These are phyloP conservation scores for Scotopteryx bipunctaria DNA, from an alignment of 2,888 invertebrate genomes.

Conservation along the genomic window DNA sequence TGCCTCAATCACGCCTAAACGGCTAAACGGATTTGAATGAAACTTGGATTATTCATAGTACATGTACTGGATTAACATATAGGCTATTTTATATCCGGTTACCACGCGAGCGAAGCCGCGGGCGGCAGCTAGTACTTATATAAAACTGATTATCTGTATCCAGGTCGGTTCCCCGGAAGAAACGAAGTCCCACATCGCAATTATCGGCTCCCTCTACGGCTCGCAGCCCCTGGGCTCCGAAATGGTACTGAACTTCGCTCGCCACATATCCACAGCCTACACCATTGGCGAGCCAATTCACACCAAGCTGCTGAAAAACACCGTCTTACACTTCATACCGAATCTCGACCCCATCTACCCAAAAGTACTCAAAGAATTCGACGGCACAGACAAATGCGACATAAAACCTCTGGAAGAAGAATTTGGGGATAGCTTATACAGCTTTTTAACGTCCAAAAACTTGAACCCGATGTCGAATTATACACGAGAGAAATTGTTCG, in stretches of 20 bases:
- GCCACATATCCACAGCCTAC: constrained; percentile 90
- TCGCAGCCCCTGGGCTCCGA: constrained; percentile 94
- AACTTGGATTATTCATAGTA: no score
- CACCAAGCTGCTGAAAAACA: constrained; percentile 85
- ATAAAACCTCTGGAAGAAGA: constrained; percentile 76
- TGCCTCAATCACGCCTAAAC: no score
- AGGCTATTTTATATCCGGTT: no score
- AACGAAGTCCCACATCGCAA: constrained; percentile 90
- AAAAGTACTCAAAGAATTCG: constrained; percentile 58
- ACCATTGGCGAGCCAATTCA: constrained; percentile 86
- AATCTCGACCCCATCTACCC: constrained; percentile 65
- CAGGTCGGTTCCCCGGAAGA: constrained; percentile 91
- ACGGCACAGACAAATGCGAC: constrained; percentile 63
- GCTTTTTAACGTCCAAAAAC: constrained; percentile 66
- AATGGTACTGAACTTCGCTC: constrained; percentile 90
- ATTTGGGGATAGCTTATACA: constrained; percentile 86
- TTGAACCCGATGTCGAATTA: constrained; percentile 69
- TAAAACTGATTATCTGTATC: constrained; percentile 29
- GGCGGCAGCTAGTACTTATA: no score
- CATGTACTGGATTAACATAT: no score
- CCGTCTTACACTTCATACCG: constrained; percentile 92
- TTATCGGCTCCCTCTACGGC: constrained; percentile 92
- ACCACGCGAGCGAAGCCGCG: no score
- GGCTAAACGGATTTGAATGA: no score
- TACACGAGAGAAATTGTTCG: constrained; percentile 84